Conservation (phyloP, 2,888 invertebrate genomes). For the Brachylomia viminalis region DNA sequence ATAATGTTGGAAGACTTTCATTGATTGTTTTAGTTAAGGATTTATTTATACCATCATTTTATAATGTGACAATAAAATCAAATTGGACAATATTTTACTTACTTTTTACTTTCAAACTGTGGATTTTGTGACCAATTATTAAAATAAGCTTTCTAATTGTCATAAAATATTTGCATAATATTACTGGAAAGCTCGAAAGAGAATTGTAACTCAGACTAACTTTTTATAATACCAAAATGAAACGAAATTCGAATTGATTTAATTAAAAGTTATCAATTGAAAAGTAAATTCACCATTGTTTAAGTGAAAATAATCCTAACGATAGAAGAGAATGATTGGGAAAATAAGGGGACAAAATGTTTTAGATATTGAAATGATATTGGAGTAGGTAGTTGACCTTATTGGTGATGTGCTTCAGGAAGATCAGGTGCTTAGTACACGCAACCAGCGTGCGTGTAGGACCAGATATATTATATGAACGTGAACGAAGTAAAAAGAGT, state of each 20-base stretch:
- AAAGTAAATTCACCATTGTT: neutral
- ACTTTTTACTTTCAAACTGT: constrained; percentile 1
- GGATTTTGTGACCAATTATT: constrained; percentile 21
- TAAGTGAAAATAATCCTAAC: neutral
- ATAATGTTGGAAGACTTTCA: constrained; percentile 2
- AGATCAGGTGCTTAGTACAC: neutral
- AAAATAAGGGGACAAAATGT: neutral
- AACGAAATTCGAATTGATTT: constrained; percentile 8
- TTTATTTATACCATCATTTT: constrained; percentile 2
- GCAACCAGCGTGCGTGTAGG: neutral
- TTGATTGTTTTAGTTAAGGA: constrained; percentile 10
- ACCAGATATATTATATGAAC: too few species aligned
- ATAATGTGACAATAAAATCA: constrained; percentile 1
- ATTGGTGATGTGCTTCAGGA: neutral
- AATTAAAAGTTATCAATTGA: constrained; percentile 22
- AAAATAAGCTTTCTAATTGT: neutral
- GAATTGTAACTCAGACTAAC: neutral
- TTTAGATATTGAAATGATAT: neutral
- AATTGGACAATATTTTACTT: constrained; percentile 7
- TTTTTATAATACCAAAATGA: constrained; percentile 6
- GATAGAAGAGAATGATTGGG: neutral
- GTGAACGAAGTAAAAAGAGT: neutral
- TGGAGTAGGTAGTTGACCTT: neutral
- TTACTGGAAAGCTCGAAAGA: neutral
- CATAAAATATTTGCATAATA: constrained; percentile 25